Base-by-base conservation (phyloP, 1,140 invertebrate species). In the Lucilia cuprina region DNA sequence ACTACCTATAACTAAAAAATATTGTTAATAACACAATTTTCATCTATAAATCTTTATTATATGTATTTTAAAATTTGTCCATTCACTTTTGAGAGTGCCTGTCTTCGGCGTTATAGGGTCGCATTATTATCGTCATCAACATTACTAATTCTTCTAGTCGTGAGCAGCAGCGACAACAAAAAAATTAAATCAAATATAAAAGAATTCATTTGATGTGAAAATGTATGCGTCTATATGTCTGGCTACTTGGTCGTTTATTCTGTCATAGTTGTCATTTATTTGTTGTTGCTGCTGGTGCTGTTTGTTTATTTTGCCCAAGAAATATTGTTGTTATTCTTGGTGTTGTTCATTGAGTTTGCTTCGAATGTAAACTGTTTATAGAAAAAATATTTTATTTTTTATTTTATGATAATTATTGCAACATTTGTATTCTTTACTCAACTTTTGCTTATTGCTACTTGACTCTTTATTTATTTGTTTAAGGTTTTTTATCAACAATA, bases 321-420 rank as follows among this genome's bases (percentile, higher is more conserved):
- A 41, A 75, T 78, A 12, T n/a, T 49, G 41, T 80, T 78, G 41
- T 80, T 49, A 25, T 80, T 25, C 19, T 80, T 50, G 77, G 8
- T 30, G 47, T 80, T 75, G n/a, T n/a, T n/a, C n/a, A n/a, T n/a
- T n/a, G n/a, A n/a, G n/a, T n/a, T n/a, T n/a, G 25, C 77, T 49
- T n/a, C 21, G 7, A 60, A 7, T 19, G 19, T 70, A 19, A 25
- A 25, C 41, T 80, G 77, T 80, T 80, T 25, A 80, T 5, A 78
- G 9, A 78, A 17, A 78, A 7, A 9, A 41, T 5, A 78, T 47
- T 17, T 17, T 10, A n/a, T 19, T 47, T 35, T 7, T 35, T 78
- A 14, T 78, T 49, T 80, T 80, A 80, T 50, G 77, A 80, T 80
- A 80, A 80, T 80, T 80, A 80, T 80, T 80, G 77, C 77, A 80